phyloP scores from a whole-genome alignment of 2,888 invertebrate species.

The Carabus problematicus region DNA sequence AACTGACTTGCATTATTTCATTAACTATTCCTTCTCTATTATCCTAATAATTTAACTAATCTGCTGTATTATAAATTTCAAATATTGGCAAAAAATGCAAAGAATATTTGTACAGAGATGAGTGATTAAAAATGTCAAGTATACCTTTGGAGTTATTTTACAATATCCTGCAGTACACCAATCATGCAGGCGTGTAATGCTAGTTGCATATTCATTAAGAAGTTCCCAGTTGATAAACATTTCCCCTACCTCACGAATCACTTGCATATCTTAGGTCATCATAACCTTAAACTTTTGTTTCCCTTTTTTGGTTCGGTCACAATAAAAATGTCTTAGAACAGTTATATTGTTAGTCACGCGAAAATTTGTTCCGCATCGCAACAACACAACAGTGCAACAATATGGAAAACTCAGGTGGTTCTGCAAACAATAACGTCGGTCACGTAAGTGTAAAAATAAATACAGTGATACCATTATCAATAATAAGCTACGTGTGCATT shows the following conservation, averaged over 20 bases:
- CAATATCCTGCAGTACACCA: no score
- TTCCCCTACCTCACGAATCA: no score
- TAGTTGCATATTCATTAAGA: no score
- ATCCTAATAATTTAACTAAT: slow-evolving; percentile 9
- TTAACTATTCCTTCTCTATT: slow-evolving; percentile 15
- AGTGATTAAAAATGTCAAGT: no score
- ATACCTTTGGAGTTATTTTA: no score
- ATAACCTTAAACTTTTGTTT: slow-evolving; percentile 38
- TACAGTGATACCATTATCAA: background rate
- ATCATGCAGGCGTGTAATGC: no score
- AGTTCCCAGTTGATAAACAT: no score
- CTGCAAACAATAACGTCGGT: slow-evolving; percentile 1
- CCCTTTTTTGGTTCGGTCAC: slow-evolving; percentile 18
- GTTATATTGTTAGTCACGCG: background rate
- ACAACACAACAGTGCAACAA: background rate
- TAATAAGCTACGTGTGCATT: background rate
- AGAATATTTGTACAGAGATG: no score
- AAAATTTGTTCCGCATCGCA: no score
- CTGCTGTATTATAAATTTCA: no score
- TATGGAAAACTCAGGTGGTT: background rate
- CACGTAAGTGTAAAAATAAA: background rate
- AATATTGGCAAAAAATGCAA: no score
- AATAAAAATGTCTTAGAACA: slow-evolving; percentile 5
- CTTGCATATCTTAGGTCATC: no score
- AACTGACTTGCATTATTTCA: background rate